phyloP scores from a whole-genome alignment of 2,113 vertebrate species.

The Beaufortia kweichowensis region DNA sequence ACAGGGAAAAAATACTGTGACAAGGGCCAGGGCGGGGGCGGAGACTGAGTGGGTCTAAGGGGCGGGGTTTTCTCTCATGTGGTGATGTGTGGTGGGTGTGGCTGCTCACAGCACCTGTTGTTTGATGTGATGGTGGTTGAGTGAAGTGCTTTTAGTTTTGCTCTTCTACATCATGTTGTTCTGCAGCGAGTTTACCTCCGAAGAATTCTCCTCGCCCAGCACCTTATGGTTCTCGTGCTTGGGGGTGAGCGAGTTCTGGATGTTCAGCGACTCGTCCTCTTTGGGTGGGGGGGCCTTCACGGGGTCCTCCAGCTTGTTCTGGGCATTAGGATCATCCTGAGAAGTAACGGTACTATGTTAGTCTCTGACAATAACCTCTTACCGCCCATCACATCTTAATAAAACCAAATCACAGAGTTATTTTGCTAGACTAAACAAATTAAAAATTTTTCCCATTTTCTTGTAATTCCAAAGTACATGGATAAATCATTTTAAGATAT shows the following conservation, averaged over 20 bases:
- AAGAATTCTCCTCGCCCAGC: conserved; percentile 80
- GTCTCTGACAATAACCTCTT: not conserved
- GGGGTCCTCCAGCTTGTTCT: conserved; percentile 93
- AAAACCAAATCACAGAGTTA: too few relatives aligned
- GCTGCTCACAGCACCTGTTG: conserved; percentile 57
- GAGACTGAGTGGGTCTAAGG: conserved; percentile 53
- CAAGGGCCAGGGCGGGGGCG: conserved; percentile 59
- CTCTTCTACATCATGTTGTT: conserved; percentile 90
- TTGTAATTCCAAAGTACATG: too few relatives aligned
- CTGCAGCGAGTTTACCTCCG: conserved; percentile 91
- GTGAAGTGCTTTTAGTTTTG: conserved; percentile 38
- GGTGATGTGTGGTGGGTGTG: conserved; percentile 65
- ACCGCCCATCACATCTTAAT: not conserved
- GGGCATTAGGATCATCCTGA: conserved; percentile 84
- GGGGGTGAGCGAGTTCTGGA: conserved; percentile 92
- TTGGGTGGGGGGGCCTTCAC: conserved; percentile 90
- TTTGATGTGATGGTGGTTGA: conserved; percentile 57
- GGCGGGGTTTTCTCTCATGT: conserved; percentile 38
- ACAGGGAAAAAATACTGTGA: conserved; percentile 64
- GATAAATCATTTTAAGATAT: conserved; percentile 26
- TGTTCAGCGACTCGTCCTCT: conserved; percentile 92
- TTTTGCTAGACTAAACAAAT: not conserved
- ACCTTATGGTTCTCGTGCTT: conserved; percentile 89
- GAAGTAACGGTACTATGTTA: conserved; percentile 37
- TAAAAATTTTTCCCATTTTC: too few relatives aligned